A percentile compares a stretch with the other conserved stretches of the same genome.
These are phyloP conservation scores for Pteropus rufus DNA, from an alignment of 2,797 vertebrate genomes.

Conservation along the genomic window DNA sequence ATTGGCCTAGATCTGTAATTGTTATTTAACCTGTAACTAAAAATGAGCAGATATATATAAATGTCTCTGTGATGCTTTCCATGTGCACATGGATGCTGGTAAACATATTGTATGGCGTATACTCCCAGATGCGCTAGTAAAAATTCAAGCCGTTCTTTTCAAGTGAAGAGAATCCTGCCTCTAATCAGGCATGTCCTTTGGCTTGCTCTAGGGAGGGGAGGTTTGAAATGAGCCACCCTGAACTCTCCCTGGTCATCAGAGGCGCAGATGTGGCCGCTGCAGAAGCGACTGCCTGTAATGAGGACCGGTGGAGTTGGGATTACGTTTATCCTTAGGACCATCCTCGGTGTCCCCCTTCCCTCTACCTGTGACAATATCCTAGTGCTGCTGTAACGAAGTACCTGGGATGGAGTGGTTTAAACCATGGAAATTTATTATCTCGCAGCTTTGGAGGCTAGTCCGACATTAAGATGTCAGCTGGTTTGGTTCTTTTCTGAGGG, in stretches of 20 bases:
- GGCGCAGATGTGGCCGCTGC: not conserved
- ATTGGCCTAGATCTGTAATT: not conserved
- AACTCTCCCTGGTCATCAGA: not conserved
- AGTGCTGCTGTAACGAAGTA: not conserved
- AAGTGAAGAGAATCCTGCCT: not conserved
- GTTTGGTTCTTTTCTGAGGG: not conserved
- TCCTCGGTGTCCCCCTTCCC: not conserved
- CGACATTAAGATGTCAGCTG: not conserved
- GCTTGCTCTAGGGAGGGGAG: not conserved
- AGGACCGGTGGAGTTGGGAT: not conserved
- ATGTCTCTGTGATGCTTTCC: not conserved
- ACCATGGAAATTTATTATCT: not conserved
- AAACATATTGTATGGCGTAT: no score
- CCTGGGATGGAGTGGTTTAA: not conserved
- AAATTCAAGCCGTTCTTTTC: not conserved
- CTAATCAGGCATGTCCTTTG: not conserved
- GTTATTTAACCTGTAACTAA: not conserved
- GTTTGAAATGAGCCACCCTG: not conserved
- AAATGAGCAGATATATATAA: not conserved
- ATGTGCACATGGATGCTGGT: not conserved
- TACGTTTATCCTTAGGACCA: no score
- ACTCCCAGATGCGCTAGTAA: not conserved
- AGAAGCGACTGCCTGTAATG: accelerated
- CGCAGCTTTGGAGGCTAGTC: no score
- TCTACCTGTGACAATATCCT: not conserved